Evolutionary conservation across 2,888 invertebrate genomes (phyloP).

Genomic region (Lasioglossum figueresi): DNA sequence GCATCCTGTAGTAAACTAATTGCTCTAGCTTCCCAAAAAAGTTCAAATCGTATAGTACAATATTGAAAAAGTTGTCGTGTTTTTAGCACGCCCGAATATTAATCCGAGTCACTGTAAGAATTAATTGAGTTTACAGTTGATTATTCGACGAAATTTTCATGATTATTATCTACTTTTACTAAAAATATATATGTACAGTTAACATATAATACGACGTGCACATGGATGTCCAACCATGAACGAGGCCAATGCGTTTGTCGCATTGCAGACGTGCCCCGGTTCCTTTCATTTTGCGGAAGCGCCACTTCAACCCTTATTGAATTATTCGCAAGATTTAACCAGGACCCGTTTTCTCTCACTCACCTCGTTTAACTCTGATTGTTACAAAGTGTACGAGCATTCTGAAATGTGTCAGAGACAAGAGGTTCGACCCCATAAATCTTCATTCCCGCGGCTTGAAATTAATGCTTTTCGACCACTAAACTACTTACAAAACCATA

Average conservation of each 20-base stretch:
- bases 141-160: not conserved
- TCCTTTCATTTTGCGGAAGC: conserved; percentile 26
- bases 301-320: conserved; percentile 35
- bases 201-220: no score
- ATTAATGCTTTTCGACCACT: not conserved
- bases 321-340: conserved; percentile 57
- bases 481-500: not conserved
- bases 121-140: no score
- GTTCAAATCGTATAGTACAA: no score
- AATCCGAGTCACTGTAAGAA: not conserved
- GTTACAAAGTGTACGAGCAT: conserved; percentile 39
- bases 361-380: conserved; percentile 52
- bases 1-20: no score
- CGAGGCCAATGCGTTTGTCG: conserved; percentile 1
- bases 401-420: conserved; percentile 34
- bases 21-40: no score
- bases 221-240: not conserved
- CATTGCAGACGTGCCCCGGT: conserved; percentile 15
- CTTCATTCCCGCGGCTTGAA: conserved; percentile 12
- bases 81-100: no score
- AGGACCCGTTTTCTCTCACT: conserved; percentile 32
- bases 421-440: conserved; percentile 30
- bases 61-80: no score
- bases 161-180: not conserved
- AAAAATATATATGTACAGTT: not conserved